Conservation (phyloP, 2,888 invertebrate species). For the Melanostoma scalare region DNA sequence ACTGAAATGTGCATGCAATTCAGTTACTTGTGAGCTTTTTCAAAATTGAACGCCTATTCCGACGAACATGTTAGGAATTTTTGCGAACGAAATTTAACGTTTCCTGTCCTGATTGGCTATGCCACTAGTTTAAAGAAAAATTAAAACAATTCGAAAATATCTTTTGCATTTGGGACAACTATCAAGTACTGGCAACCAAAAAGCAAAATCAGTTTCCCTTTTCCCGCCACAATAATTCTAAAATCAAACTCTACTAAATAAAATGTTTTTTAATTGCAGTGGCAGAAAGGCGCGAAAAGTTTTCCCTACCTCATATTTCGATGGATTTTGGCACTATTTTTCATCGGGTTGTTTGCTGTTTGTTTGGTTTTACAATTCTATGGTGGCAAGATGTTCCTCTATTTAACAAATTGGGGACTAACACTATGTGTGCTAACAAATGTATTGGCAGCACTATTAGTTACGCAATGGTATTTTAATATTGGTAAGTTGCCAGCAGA, state of each 20-base stretch:
- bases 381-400: constrained; percentile 80
- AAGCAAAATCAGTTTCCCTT: too few species aligned
- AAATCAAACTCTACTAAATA: background rate
- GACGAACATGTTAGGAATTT: too few species aligned
- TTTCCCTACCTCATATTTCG: constrained; percentile 78
- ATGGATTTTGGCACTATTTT: constrained; percentile 79
- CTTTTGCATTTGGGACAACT: too few species aligned
- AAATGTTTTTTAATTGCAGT: constrained; percentile 75
- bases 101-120: too few species aligned
- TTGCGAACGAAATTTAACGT: too few species aligned
- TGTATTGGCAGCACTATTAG: constrained; percentile 78
- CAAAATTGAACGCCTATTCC: too few species aligned
- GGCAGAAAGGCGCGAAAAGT: constrained; percentile 80
- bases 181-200: too few species aligned
- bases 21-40: too few species aligned
- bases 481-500: constrained; percentile 74
- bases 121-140: too few species aligned
- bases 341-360: constrained; percentile 76
- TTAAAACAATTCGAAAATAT: too few species aligned
- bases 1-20: too few species aligned
- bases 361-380: constrained; percentile 77
- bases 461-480: constrained; percentile 80
- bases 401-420: constrained; percentile 82
- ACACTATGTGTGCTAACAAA: constrained; percentile 78
- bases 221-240: too few species aligned